These are phyloP conservation scores for Strigamia transsilvanica DNA, from an alignment of 2,888 invertebrate species.

Conservation along the genomic window DNA sequence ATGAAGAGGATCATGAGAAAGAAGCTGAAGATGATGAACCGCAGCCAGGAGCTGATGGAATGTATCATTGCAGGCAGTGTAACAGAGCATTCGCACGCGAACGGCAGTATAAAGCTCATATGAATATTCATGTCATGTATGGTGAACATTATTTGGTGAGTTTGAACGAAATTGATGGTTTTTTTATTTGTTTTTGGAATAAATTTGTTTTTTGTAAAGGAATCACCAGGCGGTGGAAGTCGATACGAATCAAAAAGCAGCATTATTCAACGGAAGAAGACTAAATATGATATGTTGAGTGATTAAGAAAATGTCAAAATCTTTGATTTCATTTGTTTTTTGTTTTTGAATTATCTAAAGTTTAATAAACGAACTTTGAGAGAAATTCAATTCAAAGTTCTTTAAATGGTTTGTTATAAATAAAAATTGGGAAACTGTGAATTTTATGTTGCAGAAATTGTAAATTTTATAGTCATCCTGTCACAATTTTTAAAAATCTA, in stretches of 20 bases:
- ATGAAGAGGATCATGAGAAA: conserved; percentile 7
- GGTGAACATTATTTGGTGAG: conserved; percentile 51
- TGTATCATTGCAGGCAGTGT: conserved; percentile 51
- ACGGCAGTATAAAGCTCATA: conserved; percentile 52
- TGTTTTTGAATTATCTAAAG: too few species aligned
- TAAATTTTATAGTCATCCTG: too few species aligned
- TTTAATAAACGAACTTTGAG: too few species aligned
- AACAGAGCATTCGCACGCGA: conserved; percentile 51
- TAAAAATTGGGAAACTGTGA: too few species aligned
- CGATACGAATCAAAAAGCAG: not conserved
- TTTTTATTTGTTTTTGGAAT: not conserved
- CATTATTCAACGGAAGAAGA: not conserved
- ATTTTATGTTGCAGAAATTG: too few species aligned
- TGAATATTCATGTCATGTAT: conserved; percentile 51
- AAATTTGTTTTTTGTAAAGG: not conserved
- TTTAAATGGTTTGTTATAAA: too few species aligned
- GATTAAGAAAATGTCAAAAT: not conserved
- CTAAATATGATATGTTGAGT: not conserved
- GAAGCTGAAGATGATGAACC: conserved; percentile 35
- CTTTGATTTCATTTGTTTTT: not conserved
- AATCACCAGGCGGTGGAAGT: conserved; percentile 18
- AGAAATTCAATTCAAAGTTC: too few species aligned
- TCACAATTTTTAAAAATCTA: not conserved
- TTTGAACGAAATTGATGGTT: not conserved
- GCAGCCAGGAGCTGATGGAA: conserved; percentile 51